Base-by-base conservation (phyloP, 2,113 vertebrate genomes). In the Xiphophorus couchianus region DNA sequence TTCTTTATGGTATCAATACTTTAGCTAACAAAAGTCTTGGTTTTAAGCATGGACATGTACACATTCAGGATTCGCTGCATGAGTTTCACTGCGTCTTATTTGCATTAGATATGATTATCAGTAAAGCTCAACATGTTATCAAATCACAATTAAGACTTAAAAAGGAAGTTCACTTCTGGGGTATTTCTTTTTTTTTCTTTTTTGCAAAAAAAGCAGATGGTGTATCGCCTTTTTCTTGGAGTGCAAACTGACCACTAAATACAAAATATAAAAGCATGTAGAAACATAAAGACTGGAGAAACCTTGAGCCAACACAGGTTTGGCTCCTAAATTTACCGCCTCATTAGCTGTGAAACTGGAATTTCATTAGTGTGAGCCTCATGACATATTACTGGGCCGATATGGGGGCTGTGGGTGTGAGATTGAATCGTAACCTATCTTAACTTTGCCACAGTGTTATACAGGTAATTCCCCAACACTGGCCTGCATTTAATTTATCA, bases 341-440 rank as follows among this genome's bases (percentile, higher is more conserved):
- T 80, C 30, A 71, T 35, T 54, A 58, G 67, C 63, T 29, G 48
- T 72, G 68, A 80, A 71, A 66, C 54, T 62, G 30, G 37, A 51
- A 6, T 82, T 80, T 75, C 71, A 75, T 81, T 72, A 65, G 54
- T 13, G 61, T 74, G 63, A 35, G 29, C 39, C 54, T 69, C 37
- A 30, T 86, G 78, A 86, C 70, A 48, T 65, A 84, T 90, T 78
- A 77, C 74, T 64, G 63, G 63, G 74, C 80, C 90, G 79, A 78
- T 69, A 77, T 10, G 80, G 81, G 74, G 84, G 74, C 75, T 66
- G 69, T 73, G 6, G 42, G 73, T 70, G 63, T 13, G 62, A 78
- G 58, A 82, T 73, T 83, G 72, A 69, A 80, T 73, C 22, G 3
- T 66, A 78, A 82, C 51, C 30, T 28, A 69, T 51, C 63, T 51